Percentiles rank a stretch among this genome's conserved stretches.
These are phyloP conservation scores for Semnopithecus entellus DNA, from an alignment of 2,113 vertebrate genomes.

Conservation along the genomic window DNA sequence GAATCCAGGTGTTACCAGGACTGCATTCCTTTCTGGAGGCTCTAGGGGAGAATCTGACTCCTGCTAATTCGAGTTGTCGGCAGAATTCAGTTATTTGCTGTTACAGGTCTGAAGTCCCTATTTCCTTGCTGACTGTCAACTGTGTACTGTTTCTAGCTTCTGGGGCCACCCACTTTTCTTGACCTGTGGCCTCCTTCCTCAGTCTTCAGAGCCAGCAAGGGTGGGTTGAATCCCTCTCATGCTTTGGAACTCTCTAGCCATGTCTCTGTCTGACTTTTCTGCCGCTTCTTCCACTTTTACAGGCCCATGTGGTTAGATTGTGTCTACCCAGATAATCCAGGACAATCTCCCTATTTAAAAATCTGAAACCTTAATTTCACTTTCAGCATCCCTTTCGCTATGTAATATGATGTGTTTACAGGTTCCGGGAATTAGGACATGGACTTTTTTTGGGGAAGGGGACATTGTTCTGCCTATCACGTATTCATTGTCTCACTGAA, in stretches of 20 bases:
- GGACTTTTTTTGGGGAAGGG: background rate
- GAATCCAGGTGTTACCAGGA: background rate
- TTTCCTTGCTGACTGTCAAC: background rate
- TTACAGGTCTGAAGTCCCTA: background rate
- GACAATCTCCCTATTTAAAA: background rate
- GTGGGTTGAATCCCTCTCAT: background rate
- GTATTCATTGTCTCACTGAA: background rate
- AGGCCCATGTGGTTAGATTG: background rate
- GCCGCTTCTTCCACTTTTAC: background rate
- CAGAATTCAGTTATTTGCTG: background rate
- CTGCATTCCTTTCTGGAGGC: background rate
- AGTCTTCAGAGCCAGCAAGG: background rate
- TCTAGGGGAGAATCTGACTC: background rate
- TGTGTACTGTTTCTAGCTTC: background rate
- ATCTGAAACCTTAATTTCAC: background rate
- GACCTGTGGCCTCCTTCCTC: background rate
- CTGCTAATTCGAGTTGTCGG: background rate
- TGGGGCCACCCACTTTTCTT: background rate
- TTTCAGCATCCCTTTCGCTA: background rate
- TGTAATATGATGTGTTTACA: background rate
- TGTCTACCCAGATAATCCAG: background rate
- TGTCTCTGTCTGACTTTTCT: background rate
- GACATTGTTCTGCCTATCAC: background rate
- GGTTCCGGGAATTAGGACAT: background rate
- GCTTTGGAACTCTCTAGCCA: background rate